Evolutionary conservation across 2,113 vertebrate genomes (phyloP).

Genomic region (Lates calcarifer): DNA sequence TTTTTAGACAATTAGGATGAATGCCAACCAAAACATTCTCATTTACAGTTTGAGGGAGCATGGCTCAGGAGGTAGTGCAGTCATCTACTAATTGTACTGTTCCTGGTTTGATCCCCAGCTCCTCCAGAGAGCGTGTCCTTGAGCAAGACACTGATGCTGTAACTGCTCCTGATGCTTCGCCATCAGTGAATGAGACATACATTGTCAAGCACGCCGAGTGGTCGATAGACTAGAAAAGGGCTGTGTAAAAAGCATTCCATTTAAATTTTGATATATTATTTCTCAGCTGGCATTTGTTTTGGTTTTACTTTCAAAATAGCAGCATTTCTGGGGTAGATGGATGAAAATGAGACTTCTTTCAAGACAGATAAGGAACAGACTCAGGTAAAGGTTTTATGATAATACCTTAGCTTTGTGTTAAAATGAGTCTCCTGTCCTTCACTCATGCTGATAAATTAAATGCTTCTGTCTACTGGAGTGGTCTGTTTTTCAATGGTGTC

Average conservation of each 20-base stretch:
- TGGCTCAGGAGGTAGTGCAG: no score
- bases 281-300: background rate
- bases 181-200: no score
- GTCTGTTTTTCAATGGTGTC: background rate
- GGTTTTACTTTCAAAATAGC: background rate
- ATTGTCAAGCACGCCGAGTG: no score
- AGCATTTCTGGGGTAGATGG: background rate
- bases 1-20: background rate
- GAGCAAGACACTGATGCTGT: no score
- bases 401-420: constrained; percentile 18
- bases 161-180: no score
- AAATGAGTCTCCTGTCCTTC: constrained; percentile 24
- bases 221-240: no score
- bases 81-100: no score
- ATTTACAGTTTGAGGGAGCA: background rate
- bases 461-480: background rate
- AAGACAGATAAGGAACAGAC: constrained; percentile 20
- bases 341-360: background rate
- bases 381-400: constrained; percentile 22
- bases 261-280: background rate
- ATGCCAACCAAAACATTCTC: background rate
- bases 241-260: no score
- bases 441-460: constrained; percentile 6
- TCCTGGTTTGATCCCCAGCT: no score
- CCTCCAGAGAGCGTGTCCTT: no score